Percentiles rank a stretch among this genome's conserved stretches.
Conservation (phyloP, 2,113 vertebrate genomes). For the Chaenocephalus aceratus region DNA sequence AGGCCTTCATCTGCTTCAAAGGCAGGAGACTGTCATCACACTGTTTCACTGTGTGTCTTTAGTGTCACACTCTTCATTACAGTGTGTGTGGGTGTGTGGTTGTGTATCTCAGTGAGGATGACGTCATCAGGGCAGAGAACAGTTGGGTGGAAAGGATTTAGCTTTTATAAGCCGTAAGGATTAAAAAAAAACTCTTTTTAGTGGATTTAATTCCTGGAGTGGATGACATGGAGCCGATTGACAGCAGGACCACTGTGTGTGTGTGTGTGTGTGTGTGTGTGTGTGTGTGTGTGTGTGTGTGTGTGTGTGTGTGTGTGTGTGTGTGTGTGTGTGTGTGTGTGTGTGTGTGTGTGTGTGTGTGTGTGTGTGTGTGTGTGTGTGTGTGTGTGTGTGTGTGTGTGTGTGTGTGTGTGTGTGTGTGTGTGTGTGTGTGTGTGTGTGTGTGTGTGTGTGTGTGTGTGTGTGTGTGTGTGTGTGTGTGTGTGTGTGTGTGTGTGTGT, state of each 20-base stretch:
- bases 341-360: background rate
- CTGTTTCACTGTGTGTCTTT: background rate
- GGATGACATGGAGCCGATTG: constrained; percentile 29
- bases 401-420: background rate
- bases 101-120: constrained; percentile 1
- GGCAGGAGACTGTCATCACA: background rate
- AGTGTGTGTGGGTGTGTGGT: background rate
- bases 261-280: background rate
- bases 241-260: background rate
- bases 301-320: background rate
- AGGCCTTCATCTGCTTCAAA: background rate
- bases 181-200: constrained; percentile 60
- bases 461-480: too few species aligned
- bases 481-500: too few species aligned
- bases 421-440: too few species aligned
- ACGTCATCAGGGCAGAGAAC: constrained; percentile 15
- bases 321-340: too few species aligned
- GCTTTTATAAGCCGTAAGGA: constrained; percentile 56
- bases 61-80: background rate
- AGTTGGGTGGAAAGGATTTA: constrained; percentile 63
- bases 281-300: too few species aligned
- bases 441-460: background rate
- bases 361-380: too few species aligned
- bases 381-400: background rate
- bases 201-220: constrained; percentile 48